These are phyloP conservation scores for Ormia ochracea DNA, from an alignment of 2,888 invertebrate species.

Conservation along the genomic window DNA sequence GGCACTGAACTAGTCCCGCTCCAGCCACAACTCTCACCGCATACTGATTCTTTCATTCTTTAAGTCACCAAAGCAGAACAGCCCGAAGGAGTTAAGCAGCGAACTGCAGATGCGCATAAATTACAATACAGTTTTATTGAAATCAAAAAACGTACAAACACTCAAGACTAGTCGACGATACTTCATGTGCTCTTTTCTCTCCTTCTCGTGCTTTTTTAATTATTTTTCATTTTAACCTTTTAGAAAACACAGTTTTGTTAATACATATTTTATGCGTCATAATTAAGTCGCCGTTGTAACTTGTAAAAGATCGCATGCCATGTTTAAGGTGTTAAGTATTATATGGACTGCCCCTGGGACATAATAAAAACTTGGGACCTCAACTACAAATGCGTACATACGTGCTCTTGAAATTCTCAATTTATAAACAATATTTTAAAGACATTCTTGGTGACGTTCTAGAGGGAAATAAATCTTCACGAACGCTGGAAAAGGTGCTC, in stretches of 20 bases:
- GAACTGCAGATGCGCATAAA: slow-evolving; percentile 46
- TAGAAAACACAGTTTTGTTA: neutral
- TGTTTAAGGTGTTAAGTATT: slow-evolving; percentile 55
- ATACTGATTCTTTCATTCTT: slow-evolving; percentile 38
- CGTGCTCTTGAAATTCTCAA: neutral
- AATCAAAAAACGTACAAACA: slow-evolving; percentile 10
- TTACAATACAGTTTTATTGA: slow-evolving; percentile 27
- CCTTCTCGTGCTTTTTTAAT: slow-evolving; percentile 22
- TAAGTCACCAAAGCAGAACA: slow-evolving; percentile 31
- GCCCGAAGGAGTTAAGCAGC: neutral
- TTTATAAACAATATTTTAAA: neutral
- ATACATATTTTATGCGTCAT: slow-evolving; percentile 25
- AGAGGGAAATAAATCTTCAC: slow-evolving; percentile 9
- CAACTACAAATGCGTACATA: neutral
- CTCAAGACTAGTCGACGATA: neutral
- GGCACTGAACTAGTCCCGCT: neutral
- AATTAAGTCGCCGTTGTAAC: slow-evolving; percentile 4
- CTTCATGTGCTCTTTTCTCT: too few species aligned
- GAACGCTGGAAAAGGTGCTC: neutral
- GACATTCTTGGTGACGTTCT: slow-evolving; percentile 25
- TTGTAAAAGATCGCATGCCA: slow-evolving; percentile 43
- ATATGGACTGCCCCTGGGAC: slow-evolving; percentile 41
- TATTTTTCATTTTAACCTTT: slow-evolving; percentile 24
- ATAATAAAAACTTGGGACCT: slow-evolving; percentile 19
- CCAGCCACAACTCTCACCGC: neutral